Evolutionary conservation across 1,140 invertebrate genomes (phyloP).

Genomic region (Cheumatopsyche charites): DNA sequence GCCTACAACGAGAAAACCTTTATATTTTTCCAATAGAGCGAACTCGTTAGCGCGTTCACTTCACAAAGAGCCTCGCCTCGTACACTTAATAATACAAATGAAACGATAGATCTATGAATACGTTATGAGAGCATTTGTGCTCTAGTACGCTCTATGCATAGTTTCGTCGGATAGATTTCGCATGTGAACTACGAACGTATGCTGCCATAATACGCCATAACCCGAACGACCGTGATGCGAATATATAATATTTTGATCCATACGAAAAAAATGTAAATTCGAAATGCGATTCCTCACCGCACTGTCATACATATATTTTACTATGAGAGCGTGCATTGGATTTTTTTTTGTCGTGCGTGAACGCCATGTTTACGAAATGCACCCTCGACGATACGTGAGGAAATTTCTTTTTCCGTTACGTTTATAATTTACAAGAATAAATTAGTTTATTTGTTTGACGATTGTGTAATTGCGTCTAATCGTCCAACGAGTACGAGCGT

Average conservation of each 20-base stretch:
- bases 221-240: background rate
- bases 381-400: too few relatives aligned
- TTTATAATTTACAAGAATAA: slow-evolving; percentile 22
- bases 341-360: background rate
- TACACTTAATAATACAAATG: background rate
- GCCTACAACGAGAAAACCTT: too few relatives aligned
- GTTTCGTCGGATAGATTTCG: slow-evolving; percentile 10
- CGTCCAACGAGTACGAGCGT: slow-evolving; percentile 24
- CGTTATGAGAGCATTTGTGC: too few relatives aligned
- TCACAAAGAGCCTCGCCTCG: background rate
- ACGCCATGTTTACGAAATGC: too few relatives aligned
- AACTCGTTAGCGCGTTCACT: background rate
- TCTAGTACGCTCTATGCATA: background rate
- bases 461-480: slow-evolving; percentile 30
- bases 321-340: background rate
- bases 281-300: background rate
- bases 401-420: too few relatives aligned
- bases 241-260: background rate
- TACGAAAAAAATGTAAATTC: slow-evolving; percentile 4
- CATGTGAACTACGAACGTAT: slow-evolving; percentile 3
- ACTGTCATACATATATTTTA: background rate
- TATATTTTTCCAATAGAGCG: background rate
- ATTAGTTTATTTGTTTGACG: slow-evolving; percentile 30
- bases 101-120: too few relatives aligned
- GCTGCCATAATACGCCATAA: slow-evolving; percentile 2